A percentile compares a stretch with the other conserved stretches of the same genome.
These are phyloP conservation scores for Trichopoda pennipes DNA, from an alignment of 2,888 invertebrate species.

Conservation along the genomic window DNA sequence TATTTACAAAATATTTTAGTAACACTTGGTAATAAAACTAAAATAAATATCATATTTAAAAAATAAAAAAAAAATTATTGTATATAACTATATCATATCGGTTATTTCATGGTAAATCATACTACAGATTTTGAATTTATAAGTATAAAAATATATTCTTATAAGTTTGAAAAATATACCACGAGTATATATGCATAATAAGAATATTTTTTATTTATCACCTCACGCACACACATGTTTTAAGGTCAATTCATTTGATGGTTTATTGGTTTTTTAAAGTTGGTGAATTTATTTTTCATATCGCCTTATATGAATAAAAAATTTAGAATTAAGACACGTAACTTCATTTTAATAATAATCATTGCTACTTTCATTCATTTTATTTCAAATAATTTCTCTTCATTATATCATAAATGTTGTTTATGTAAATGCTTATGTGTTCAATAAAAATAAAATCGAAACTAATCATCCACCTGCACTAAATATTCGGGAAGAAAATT, in stretches of 20 bases:
- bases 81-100: too few relatives aligned
- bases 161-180: too few relatives aligned
- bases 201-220: too few relatives aligned
- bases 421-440: constrained; percentile 15
- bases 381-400: constrained; percentile 18
- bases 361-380: constrained; percentile 23
- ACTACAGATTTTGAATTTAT: not conserved
- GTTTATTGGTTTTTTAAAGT: not conserved
- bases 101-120: too few relatives aligned
- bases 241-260: constrained; percentile 16
- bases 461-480: constrained; percentile 61
- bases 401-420: constrained; percentile 19
- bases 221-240: not conserved
- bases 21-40: constrained; percentile 56
- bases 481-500: constrained; percentile 38
- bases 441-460: constrained; percentile 12
- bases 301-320: constrained; percentile 2
- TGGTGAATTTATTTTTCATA: not conserved
- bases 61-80: not conserved
- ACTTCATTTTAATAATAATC: constrained; percentile 14
- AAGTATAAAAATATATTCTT: not conserved
- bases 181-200: too few relatives aligned
- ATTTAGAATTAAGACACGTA: constrained; percentile 10
- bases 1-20: constrained; percentile 59
- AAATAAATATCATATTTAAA: constrained; percentile 19